Conservation (phyloP, 92 coral and sea anemone species). For the Isaurus tuberculatus region DNA sequence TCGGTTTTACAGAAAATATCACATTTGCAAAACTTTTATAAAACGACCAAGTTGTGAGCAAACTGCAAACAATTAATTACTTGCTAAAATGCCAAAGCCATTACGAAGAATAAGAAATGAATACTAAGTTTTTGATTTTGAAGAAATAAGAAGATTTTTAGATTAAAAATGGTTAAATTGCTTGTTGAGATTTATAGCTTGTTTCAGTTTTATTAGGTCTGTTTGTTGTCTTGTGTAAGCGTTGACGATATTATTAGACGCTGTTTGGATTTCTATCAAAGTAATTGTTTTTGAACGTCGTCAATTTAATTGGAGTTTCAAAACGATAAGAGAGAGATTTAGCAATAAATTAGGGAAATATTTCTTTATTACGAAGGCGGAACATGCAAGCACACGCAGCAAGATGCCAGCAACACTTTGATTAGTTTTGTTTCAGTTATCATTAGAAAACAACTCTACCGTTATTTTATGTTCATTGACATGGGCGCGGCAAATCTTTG, state of each 20-base stretch:
- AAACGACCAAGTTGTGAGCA: background rate
- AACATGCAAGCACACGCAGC: background rate
- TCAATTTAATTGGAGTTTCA: background rate
- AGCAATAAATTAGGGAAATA: background rate
- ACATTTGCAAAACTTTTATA: background rate
- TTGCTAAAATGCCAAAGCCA: background rate
- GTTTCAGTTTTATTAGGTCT: background rate
- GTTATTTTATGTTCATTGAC: slow-evolving; percentile 13
- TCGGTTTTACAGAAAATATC: background rate
- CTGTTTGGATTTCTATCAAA: background rate
- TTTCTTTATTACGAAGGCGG: background rate
- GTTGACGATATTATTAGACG: background rate
- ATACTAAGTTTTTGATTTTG: background rate
- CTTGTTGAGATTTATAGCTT: background rate
- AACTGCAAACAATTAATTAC: background rate
- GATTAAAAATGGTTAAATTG: background rate
- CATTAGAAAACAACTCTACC: slow-evolving; percentile 13
- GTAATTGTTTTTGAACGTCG: slow-evolving; percentile 1
- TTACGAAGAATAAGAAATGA: background rate
- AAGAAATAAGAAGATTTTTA: background rate
- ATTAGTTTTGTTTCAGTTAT: slow-evolving; percentile 20
- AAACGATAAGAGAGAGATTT: background rate
- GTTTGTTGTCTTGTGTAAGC: background rate
- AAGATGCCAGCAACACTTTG: slow-evolving; percentile 15
- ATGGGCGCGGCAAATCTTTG: slow-evolving; percentile 37